These are phyloP conservation scores for Florisuga fusca DNA, from an alignment of 2,797 vertebrate species.

Conservation along the genomic window DNA sequence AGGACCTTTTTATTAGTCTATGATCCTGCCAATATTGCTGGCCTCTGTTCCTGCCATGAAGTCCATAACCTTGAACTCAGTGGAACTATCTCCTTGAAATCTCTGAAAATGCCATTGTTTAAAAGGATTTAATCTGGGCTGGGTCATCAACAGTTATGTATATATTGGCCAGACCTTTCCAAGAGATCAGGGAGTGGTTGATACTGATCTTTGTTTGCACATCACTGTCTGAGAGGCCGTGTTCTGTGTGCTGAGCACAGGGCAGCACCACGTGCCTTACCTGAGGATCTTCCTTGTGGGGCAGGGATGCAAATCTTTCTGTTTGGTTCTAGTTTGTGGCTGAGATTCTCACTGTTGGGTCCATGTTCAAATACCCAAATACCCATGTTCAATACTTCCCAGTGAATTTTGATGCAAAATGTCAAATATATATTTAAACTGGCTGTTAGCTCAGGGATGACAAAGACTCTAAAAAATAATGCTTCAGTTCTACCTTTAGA, in stretches of 20 bases:
- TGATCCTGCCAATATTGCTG: background rate
- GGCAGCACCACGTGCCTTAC: fast-evolving
- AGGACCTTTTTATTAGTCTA: background rate
- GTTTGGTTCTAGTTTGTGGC: fast-evolving
- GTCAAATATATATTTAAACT: background rate
- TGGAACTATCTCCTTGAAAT: background rate
- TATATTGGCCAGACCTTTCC: background rate
- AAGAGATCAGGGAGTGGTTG: background rate
- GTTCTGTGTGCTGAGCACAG: background rate
- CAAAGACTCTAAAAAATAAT: background rate
- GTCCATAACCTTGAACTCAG: background rate
- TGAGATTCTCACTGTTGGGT: background rate
- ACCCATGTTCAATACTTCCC: background rate
- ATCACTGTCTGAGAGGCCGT: background rate
- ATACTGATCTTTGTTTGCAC: background rate
- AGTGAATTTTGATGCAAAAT: background rate
- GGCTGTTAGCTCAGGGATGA: background rate
- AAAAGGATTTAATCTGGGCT: background rate
- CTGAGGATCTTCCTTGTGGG: background rate
- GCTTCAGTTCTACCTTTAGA: background rate
- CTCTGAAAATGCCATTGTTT: fast-evolving
- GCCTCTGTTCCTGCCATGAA: background rate
- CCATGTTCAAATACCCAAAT: fast-evolving
- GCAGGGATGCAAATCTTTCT: fast-evolving
- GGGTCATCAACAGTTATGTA: background rate